Conservation (phyloP, 37 sponge, comb jelly and placozoan genomes). For the Axinella damicornis region DNA sequence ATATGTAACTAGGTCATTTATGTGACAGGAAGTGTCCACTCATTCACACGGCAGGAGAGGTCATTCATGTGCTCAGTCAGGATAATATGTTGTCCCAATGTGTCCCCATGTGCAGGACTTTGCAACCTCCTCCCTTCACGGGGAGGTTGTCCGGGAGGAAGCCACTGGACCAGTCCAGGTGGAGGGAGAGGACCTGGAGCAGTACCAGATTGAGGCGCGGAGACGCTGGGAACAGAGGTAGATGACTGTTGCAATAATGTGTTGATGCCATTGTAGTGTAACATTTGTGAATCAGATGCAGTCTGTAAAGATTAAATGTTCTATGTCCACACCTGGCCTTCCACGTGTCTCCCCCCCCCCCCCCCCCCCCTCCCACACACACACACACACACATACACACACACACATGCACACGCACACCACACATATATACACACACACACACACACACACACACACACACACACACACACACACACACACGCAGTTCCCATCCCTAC, state of each 20-base stretch:
- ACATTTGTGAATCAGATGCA: too few relatives aligned
- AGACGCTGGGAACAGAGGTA: conserved; percentile 79
- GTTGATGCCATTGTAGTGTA: too few relatives aligned
- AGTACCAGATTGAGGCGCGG: conserved; percentile 67
- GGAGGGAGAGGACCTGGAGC: conserved; percentile 8
- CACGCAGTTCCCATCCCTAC: conserved; percentile 79
- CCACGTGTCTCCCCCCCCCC: too few relatives aligned
- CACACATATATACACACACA: conserved; percentile 73
- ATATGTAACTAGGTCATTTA: too few relatives aligned
- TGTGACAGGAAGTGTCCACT: too few relatives aligned
- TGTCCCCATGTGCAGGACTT: conserved; percentile 55
- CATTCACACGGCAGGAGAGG: too few relatives aligned
- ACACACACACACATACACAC: not conserved
- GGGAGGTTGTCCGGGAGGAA: not conserved
- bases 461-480: too few relatives aligned
- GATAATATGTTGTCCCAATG: not conserved
- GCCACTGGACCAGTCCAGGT: conserved; percentile 1
- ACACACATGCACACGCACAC: not conserved
- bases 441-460: not conserved
- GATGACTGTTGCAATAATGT: too few relatives aligned
- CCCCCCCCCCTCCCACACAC: too few relatives aligned
- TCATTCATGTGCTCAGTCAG: too few relatives aligned
- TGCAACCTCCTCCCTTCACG: conserved; percentile 72
- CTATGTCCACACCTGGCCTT: too few relatives aligned
- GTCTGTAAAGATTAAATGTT: too few relatives aligned